phyloP scores from a whole-genome alignment of 2,113 vertebrate genomes.

The Stigmatopora argus region DNA sequence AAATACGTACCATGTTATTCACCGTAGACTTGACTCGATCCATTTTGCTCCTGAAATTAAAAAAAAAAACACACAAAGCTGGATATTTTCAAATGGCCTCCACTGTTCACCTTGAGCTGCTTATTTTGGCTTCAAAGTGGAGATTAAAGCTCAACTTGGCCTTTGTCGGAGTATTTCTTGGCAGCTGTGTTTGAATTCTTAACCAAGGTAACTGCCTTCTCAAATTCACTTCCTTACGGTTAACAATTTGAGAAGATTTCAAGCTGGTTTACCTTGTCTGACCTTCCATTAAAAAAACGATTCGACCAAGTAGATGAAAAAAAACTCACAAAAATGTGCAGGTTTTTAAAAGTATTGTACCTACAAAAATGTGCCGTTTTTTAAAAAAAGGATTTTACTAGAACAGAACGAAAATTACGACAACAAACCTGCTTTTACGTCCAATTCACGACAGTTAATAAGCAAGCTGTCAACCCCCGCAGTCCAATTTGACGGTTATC shows the following conservation, averaged over 20 bases:
- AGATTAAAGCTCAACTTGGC: too few relatives aligned
- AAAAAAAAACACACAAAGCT: neutral
- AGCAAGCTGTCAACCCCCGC: too few relatives aligned
- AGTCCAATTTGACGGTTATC: too few relatives aligned
- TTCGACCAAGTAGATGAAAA: neutral
- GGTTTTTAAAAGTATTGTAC: too few relatives aligned
- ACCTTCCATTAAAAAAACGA: neutral
- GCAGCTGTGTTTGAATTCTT: neutral
- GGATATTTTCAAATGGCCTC: neutral
- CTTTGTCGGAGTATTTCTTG: neutral
- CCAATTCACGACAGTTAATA: too few relatives aligned
- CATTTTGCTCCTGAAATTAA: conserved; percentile 25
- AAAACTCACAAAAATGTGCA: neutral
- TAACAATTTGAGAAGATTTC: neutral
- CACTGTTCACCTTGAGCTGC: neutral
- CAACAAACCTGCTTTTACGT: too few relatives aligned
- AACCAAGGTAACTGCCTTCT: neutral
- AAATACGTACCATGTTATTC: conserved; percentile 43
- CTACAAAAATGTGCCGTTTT: too few relatives aligned
- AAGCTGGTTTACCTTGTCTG: neutral
- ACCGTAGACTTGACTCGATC: conserved; percentile 37
- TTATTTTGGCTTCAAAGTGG: neutral
- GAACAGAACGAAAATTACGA: too few relatives aligned
- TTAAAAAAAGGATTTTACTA: too few relatives aligned
- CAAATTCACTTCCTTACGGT: neutral